A percentile compares a stretch with the other conserved stretches of the same genome.
These are phyloP conservation scores for Trypoxylus dichotomus DNA, from an alignment of 1,140 invertebrate genomes.

Conservation along the genomic window DNA sequence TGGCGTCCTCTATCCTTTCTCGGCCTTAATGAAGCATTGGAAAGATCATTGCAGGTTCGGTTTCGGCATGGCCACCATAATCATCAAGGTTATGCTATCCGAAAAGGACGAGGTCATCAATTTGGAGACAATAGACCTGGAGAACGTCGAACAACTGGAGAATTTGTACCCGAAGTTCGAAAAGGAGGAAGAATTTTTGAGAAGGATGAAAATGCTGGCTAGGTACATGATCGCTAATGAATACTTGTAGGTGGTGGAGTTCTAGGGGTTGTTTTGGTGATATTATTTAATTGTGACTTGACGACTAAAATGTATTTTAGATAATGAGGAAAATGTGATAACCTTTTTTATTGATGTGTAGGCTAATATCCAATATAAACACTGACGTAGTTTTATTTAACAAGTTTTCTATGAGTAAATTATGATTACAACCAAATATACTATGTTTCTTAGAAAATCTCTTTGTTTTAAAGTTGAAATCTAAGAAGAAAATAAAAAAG, in stretches of 20 bases:
- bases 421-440: no score
- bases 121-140: not conserved
- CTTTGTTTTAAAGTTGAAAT: no score
- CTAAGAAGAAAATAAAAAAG: no score
- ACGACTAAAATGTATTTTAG: no score
- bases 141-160: not conserved
- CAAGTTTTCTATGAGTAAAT: no score
- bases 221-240: not conserved
- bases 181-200: not conserved
- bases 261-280: no score
- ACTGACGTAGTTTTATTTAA: no score
- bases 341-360: no score
- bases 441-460: no score
- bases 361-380: no score
- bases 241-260: not conserved
- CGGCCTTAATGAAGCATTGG: slow-evolving; percentile 52
- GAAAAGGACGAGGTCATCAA: not conserved
- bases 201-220: not conserved
- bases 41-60: slow-evolving; percentile 39
- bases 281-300: no score
- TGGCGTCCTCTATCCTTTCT: slow-evolving; percentile 54
- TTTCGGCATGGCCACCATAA: not conserved
- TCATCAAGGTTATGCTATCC: not conserved
- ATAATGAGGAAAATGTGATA: no score
- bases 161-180: not conserved